Percentiles rank a stretch among this genome's conserved stretches.
phyloP scores from a whole-genome alignment of 2,888 invertebrate genomes.

The Dimorphilus gyrociliatus region DNA sequence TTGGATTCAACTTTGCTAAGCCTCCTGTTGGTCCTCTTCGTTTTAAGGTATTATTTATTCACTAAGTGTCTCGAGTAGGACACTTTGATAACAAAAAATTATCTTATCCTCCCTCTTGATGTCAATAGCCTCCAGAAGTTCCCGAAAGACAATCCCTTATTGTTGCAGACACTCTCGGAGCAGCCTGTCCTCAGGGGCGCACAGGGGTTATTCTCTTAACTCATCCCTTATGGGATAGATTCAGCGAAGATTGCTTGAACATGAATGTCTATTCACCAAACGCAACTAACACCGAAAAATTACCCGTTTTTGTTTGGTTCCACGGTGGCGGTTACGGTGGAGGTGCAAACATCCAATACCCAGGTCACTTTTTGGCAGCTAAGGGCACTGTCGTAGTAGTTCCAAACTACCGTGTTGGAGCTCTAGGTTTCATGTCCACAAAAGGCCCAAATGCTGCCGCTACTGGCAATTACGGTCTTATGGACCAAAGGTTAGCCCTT shows the following conservation, averaged over 20 bases:
- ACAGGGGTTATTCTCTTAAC: constrained; percentile 5
- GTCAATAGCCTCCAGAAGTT: constrained; percentile 4
- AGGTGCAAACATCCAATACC: constrained; percentile 7
- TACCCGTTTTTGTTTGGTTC: constrained; percentile 9
- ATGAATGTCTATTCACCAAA: constrained; percentile 8
- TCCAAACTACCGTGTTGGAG: constrained; percentile 7
- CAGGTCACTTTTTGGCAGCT: constrained; percentile 8
- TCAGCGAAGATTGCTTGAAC: constrained; percentile 9
- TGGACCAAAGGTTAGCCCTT: constrained; percentile 9
- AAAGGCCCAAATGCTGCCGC: too few relatives aligned
- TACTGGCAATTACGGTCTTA: constrained; percentile 11
- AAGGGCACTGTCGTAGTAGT: constrained; percentile 7
- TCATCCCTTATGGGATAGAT: constrained; percentile 6
- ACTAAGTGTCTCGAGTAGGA: background rate
- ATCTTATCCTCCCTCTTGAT: background rate
- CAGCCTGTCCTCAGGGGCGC: constrained; percentile 6
- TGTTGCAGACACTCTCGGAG: constrained; percentile 5
- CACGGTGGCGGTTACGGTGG: constrained; percentile 8
- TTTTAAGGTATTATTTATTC: too few relatives aligned
- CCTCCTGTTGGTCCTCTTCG: constrained; percentile 6
- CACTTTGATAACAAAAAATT: background rate
- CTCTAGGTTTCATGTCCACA: too few relatives aligned
- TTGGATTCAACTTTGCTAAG: constrained; percentile 7
- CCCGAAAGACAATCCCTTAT: constrained; percentile 4
- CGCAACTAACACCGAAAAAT: constrained; percentile 4